Percentiles rank a stretch among this genome's conserved stretches.
These are phyloP conservation scores for Scomber colias DNA, from an alignment of 2,113 vertebrate species.

Conservation along the genomic window DNA sequence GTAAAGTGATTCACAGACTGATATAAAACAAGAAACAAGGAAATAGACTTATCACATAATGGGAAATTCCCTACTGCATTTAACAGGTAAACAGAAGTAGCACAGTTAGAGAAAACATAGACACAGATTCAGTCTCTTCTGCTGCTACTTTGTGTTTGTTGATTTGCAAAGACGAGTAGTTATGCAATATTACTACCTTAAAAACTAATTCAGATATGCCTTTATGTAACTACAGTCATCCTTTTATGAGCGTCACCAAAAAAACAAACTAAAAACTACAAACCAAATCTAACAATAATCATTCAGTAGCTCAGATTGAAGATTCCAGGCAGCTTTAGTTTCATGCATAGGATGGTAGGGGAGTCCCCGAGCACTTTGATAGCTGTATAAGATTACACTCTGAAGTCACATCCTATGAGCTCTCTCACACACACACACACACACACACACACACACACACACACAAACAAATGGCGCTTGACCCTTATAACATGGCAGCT, in stretches of 20 bases:
- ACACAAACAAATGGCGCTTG: not conserved
- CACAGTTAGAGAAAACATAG: too few species aligned
- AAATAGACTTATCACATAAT: not conserved
- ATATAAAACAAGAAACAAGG: not conserved
- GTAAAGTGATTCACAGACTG: not conserved
- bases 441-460: not conserved
- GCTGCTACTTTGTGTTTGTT: too few species aligned
- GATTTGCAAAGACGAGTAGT: too few species aligned
- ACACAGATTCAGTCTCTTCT: too few species aligned
- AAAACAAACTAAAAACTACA: too few species aligned
- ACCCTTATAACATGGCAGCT: conserved; percentile 4
- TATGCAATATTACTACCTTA: not conserved
- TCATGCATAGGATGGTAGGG: conserved; percentile 1
- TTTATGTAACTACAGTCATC: too few species aligned
- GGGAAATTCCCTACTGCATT: too few species aligned
- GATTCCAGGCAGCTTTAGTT: not conserved
- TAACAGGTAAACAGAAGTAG: too few species aligned
- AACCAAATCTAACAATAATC: too few species aligned
- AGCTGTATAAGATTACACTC: conserved; percentile 32
- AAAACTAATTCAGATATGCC: not conserved
- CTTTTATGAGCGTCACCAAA: not conserved
- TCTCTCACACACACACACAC: conserved; percentile 5
- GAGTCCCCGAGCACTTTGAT: conserved; percentile 20
- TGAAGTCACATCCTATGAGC: conserved; percentile 31
- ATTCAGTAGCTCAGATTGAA: not conserved